phyloP scores from a whole-genome alignment of 2,113 vertebrate species.

The Numenius arquata region DNA sequence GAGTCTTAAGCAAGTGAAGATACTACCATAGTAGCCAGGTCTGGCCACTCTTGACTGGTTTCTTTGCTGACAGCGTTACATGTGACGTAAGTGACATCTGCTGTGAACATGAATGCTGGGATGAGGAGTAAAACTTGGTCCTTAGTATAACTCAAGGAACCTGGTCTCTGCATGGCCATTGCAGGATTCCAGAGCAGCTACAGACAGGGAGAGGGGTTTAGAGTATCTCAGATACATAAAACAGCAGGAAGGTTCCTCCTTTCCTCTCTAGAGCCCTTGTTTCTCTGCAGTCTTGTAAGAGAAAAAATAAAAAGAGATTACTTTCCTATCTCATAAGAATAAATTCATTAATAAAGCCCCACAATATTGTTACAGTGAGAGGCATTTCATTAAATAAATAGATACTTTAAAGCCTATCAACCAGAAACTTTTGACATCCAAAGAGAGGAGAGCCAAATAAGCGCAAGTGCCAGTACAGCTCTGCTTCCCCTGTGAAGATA shows the following conservation, averaged over 20 bases:
- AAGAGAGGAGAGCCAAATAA: background rate
- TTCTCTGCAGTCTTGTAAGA: background rate
- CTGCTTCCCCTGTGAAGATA: background rate
- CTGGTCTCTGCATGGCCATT: background rate
- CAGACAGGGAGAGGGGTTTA: background rate
- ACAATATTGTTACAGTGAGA: background rate
- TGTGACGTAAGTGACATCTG: accelerated
- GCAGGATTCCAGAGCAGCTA: background rate
- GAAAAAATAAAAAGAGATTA: background rate
- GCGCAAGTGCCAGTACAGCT: background rate
- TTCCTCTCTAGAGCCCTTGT: background rate
- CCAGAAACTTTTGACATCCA: background rate
- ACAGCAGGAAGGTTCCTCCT: background rate
- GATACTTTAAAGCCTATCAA: background rate
- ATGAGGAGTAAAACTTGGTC: background rate
- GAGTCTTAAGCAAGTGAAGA: background rate
- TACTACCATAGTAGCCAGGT: background rate
- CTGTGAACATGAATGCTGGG: background rate
- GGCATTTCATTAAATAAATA: constrained; percentile 20
- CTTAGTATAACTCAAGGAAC: background rate
- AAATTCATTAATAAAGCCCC: constrained; percentile 21
- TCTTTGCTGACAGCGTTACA: background rate
- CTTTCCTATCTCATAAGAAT: background rate
- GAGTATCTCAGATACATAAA: background rate
- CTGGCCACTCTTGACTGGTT: background rate